A percentile compares a stretch with the other conserved stretches of the same genome.
phyloP scores from a whole-genome alignment of 2,888 invertebrate genomes.

The Trichacis sp. region DNA sequence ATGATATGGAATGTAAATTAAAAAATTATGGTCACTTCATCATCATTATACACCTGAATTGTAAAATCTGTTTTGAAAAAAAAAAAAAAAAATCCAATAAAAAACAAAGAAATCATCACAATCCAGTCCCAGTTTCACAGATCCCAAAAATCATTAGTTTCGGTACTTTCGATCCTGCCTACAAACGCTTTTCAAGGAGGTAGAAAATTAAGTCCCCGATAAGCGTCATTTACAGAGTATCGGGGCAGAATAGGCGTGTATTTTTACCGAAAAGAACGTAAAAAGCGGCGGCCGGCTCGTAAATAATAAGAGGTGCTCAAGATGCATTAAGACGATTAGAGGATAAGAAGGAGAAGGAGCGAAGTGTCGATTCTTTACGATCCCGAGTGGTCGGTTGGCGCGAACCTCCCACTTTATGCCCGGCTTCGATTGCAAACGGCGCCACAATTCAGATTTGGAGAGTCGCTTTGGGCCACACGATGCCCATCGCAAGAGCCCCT shows the following conservation, averaged over 20 bases:
- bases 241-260: too few relatives aligned
- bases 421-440: conserved; percentile 16
- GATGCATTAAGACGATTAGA: conserved; percentile 9
- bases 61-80: too few relatives aligned
- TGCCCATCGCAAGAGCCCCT: conserved; percentile 21
- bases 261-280: neutral
- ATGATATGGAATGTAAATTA: too few relatives aligned
- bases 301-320: conserved; percentile 2
- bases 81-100: too few relatives aligned
- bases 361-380: conserved; percentile 9
- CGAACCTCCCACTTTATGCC: conserved; percentile 8
- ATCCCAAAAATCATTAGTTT: too few relatives aligned
- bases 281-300: neutral
- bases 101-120: too few relatives aligned
- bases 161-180: too few relatives aligned
- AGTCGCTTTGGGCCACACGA: conserved; percentile 29
- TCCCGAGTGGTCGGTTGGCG: neutral
- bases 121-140: too few relatives aligned
- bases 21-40: too few relatives aligned
- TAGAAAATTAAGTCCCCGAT: too few relatives aligned
- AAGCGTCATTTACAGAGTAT: neutral
- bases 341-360: conserved; percentile 1
- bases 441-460: conserved; percentile 39
- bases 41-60: too few relatives aligned
- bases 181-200: too few relatives aligned